Evolutionary conservation across 2,113 vertebrate genomes (phyloP).

Genomic region (Mobula birostris): DNA sequence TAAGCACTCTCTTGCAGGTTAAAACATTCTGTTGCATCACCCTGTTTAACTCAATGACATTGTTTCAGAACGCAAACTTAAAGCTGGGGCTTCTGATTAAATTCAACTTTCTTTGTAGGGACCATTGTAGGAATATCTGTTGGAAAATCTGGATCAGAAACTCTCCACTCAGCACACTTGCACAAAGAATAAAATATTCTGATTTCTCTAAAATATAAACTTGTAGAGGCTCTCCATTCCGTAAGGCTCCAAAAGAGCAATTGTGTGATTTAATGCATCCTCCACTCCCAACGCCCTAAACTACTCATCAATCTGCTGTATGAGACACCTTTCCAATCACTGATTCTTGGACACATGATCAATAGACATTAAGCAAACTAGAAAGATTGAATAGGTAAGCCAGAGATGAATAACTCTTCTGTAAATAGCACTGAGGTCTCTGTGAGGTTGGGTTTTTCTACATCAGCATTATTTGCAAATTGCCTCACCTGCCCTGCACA

Average conservation of each 20-base stretch:
- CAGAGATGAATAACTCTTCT: neutral
- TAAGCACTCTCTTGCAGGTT: neutral
- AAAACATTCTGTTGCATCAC: neutral
- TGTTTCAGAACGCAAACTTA: neutral
- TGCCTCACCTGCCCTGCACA: neutral
- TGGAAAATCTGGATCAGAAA: neutral
- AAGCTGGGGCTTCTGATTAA: neutral
- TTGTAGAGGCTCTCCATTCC: neutral
- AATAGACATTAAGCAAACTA: neutral
- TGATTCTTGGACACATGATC: neutral
- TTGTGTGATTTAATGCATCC: neutral
- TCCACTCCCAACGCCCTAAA: neutral
- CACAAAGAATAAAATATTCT: neutral
- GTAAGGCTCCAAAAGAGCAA: neutral
- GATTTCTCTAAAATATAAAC: neutral
- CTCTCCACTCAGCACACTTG: neutral
- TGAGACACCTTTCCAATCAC: neutral
- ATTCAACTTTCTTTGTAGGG: neutral
- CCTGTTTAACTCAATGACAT: neutral
- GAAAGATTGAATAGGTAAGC: neutral
- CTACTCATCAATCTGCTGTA: neutral
- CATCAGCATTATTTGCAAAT: neutral
- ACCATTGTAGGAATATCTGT: neutral
- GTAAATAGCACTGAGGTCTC: neutral
- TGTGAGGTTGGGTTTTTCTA: neutral